phyloP scores from a whole-genome alignment of 2,888 invertebrate species.

The Aphidoletes aphidimyza region DNA sequence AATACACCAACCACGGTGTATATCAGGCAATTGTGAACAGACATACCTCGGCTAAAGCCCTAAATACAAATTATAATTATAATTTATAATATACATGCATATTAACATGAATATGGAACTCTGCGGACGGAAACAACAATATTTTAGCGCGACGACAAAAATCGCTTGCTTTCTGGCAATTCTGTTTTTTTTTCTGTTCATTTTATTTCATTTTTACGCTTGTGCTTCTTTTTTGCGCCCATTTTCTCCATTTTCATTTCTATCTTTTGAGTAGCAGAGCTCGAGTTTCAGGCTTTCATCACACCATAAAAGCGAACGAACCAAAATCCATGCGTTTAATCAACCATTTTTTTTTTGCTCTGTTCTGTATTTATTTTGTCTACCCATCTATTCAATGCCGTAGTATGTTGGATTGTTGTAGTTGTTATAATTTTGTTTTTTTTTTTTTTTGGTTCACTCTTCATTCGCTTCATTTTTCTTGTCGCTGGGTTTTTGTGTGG shows the following conservation, averaged over 20 bases:
- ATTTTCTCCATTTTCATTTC: constrained; percentile 23
- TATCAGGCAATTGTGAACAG: neutral
- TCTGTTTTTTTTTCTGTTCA: no score
- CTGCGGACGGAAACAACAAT: neutral
- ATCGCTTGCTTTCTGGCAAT: no score
- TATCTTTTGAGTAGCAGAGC: neutral
- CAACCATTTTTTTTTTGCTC: constrained; percentile 3
- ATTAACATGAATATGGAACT: neutral
- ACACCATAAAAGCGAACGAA: neutral
- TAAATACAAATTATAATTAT: constrained; percentile 43
- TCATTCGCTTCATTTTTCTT: no score
- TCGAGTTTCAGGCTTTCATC: neutral
- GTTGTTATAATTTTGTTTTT: neutral
- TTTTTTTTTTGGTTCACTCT: neutral
- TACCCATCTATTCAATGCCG: constrained; percentile 29
- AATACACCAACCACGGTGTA: neutral
- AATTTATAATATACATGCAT: constrained; percentile 46
- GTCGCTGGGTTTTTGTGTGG: no score
- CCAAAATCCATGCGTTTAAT: constrained; percentile 9
- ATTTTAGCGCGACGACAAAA: neutral
- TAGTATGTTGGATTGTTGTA: neutral
- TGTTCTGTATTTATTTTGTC: constrained; percentile 22
- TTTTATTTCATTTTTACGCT: neutral
- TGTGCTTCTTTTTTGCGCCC: neutral
- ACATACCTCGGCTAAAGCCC: constrained; percentile 13